phyloP scores from a whole-genome alignment of 1,140 invertebrate genomes.

The Camponotus pennsylvanicus region DNA sequence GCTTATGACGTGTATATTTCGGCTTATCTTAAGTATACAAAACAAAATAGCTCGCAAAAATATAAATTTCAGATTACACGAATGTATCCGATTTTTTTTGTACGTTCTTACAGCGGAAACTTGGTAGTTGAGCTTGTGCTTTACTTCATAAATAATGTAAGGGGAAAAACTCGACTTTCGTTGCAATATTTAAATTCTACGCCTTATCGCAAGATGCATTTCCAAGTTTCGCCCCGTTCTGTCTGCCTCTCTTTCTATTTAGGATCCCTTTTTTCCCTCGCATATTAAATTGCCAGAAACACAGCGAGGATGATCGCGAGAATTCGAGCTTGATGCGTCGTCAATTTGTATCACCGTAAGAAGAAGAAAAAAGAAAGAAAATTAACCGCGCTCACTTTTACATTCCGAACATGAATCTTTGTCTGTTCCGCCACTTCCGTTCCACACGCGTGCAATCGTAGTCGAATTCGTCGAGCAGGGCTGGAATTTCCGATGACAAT shows the following conservation, averaged over 20 bases:
- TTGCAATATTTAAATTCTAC: slow-evolving; percentile 52
- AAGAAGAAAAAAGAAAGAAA: no score
- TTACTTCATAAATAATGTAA: slow-evolving; percentile 51
- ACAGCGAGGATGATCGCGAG: background rate
- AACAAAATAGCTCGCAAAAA: slow-evolving; percentile 9
- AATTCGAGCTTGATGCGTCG: background rate
- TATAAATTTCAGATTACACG: slow-evolving; percentile 28
- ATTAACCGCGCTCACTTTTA: background rate
- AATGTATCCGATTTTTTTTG: slow-evolving; percentile 5
- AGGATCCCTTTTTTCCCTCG: background rate
- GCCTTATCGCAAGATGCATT: slow-evolving; percentile 53
- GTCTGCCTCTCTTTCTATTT: slow-evolving; percentile 28
- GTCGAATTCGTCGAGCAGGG: background rate
- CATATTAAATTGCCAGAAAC: background rate
- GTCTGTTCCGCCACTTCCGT: background rate
- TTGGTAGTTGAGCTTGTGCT: slow-evolving; percentile 39
- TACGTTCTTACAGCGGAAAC: slow-evolving; percentile 23
- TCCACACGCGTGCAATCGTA: background rate
- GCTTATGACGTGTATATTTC: no score
- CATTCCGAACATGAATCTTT: background rate
- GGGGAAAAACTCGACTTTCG: slow-evolving; percentile 44
- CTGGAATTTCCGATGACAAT: slow-evolving; percentile 60
- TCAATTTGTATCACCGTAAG: background rate
- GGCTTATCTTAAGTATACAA: background rate
- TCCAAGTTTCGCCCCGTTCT: slow-evolving; percentile 24